Evolutionary conservation across 2,113 vertebrate genomes (phyloP), one percentile per base, ranked within the genome.

Genomic region (Elachura formosa): DNA sequence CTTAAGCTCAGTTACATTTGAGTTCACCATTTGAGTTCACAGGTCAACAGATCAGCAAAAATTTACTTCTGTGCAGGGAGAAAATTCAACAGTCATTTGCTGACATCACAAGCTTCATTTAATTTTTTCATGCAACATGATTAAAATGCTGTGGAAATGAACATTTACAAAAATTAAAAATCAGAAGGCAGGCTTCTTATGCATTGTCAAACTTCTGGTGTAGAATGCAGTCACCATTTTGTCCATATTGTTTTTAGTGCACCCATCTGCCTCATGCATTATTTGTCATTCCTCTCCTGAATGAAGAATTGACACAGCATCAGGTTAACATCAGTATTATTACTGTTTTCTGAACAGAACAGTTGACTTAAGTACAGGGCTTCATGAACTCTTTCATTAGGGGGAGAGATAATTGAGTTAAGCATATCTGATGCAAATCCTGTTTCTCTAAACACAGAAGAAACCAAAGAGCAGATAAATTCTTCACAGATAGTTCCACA

Each of bases 391-490:
- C 33, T 77, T 90, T 86, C 33, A 43, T 78, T 81, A 74, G 16
- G 5, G 7, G 24, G 24, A 96, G 51, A 36, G 76, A 80, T 84
- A 92, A 84, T 31, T 77, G 51, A 71, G 40, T 59, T 71, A 94
- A 63, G 43, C 40, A 72, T 90, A 74, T 90, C 72, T 93, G 59
- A 67, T 88, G 68, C 79, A 90, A 80, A 20, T 62, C 34, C 43
- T 51, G 23, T 85, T 91, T 91, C 54, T 12, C 62, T 58, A 79
- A 88, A 51, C 75, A 83, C 33, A 66, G 78, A 91, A 83, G 45
- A 90, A 91, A 93, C 69, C 62, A 90, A 82, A 91, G 58, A 41
- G 36, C 34, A 91, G 49, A 54, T 18, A 91, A 91, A 94, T 91
- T 91, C 61, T 94, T 93, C 49, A 45, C 31, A 69, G 62, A 73